Evolutionary conservation across 2,888 invertebrate genomes (phyloP).

Genomic region (Dynastes grantii): DNA sequence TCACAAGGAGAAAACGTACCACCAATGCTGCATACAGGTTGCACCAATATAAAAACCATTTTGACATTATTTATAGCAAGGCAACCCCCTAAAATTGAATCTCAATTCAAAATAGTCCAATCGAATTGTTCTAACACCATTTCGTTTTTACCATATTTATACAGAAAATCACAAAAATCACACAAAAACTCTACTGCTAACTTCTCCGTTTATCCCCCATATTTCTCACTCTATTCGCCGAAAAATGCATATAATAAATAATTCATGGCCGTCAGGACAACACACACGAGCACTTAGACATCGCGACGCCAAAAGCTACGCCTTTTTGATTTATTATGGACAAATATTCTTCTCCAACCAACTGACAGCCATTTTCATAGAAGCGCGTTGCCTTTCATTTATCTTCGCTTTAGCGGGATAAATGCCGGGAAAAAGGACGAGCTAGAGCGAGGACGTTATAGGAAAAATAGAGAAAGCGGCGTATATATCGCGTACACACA

Average conservation of each 20-base stretch:
- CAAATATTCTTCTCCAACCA: slow-evolving; percentile 33
- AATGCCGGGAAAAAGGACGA: neutral
- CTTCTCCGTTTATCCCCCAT: too few relatives aligned
- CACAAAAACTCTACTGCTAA: too few relatives aligned
- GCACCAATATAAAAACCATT: too few relatives aligned
- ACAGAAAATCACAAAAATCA: too few relatives aligned
- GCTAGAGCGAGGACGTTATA: neutral
- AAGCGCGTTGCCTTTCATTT: slow-evolving; percentile 27
- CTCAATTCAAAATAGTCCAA: too few relatives aligned
- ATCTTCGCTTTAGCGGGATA: slow-evolving; percentile 21
- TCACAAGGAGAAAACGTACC: too few relatives aligned
- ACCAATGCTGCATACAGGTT: too few relatives aligned
- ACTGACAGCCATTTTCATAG: slow-evolving; percentile 42
- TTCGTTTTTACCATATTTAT: too few relatives aligned
- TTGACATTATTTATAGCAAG: too few relatives aligned
- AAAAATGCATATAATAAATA: slow-evolving; percentile 41
- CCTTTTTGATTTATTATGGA: slow-evolving; percentile 33
- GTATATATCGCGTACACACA: neutral
- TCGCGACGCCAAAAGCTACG: slow-evolving; percentile 18
- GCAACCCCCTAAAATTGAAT: too few relatives aligned
- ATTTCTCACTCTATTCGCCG: slow-evolving; percentile 12
- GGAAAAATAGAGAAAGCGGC: neutral
- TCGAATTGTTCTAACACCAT: too few relatives aligned
- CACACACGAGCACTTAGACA: neutral
- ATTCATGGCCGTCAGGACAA: slow-evolving; percentile 17